Conservation (phyloP, 2,888 invertebrate genomes). For the Tetragonisca angustula region DNA sequence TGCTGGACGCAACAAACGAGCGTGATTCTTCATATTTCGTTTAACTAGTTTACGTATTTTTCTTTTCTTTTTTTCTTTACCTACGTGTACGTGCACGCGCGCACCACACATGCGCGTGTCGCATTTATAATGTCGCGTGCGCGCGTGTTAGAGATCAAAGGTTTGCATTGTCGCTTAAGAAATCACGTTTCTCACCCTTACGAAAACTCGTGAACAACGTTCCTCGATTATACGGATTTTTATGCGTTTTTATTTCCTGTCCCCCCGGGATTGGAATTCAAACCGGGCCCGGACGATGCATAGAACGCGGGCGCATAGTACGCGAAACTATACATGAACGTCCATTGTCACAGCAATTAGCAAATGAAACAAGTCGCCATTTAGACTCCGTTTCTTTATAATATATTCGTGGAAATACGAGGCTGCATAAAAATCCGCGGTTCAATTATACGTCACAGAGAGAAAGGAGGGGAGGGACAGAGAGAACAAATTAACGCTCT, state of each 20-base stretch:
- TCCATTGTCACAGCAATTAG: neutral
- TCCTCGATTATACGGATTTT: conserved; percentile 22
- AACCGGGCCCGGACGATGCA: neutral
- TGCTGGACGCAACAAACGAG: conserved; percentile 65
- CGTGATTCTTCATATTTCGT: conserved; percentile 53
- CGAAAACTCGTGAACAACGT: conserved; percentile 55
- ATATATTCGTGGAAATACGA: neutral
- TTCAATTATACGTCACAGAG: neutral
- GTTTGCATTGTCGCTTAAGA: conserved; percentile 76
- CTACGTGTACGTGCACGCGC: conserved; percentile 56
- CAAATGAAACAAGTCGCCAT: neutral
- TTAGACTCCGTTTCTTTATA: neutral
- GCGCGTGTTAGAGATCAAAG: conserved; percentile 81
- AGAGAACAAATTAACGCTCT: neutral
- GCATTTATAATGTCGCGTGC: conserved; percentile 60
- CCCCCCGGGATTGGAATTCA: neutral
- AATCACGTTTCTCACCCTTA: conserved; percentile 54
- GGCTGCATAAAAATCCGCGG: neutral
- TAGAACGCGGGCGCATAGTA: neutral
- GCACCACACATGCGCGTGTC: conserved; percentile 2
- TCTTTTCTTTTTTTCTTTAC: conserved; percentile 18
- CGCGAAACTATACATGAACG: neutral
- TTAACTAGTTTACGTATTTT: conserved; percentile 58
- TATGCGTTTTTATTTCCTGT: neutral
- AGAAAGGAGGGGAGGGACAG: neutral